Percentiles rank a stretch among this genome's conserved stretches.
Conservation (phyloP, 2,797 vertebrate genomes). For the Pantherophis alleghaniensis region DNA sequence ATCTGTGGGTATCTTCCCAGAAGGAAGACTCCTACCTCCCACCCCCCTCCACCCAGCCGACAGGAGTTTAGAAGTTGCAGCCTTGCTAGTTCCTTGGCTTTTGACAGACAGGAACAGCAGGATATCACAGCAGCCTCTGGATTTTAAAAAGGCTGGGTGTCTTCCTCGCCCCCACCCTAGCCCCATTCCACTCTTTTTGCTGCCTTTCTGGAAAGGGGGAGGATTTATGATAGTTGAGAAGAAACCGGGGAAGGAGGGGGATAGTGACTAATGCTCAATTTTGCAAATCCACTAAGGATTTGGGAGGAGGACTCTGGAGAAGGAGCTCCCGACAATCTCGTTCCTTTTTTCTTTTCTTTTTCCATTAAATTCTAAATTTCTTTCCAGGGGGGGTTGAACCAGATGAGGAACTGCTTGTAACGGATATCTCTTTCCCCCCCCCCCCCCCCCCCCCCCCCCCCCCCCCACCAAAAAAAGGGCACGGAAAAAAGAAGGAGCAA, state of each 20-base stretch:
- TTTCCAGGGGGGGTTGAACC: not conserved
- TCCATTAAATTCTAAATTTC: not conserved
- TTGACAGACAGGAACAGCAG: conserved; percentile 75
- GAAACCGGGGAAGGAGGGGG: conserved; percentile 7
- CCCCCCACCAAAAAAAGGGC: conserved; percentile 12
- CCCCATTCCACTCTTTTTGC: not conserved
- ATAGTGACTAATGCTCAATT: not conserved
- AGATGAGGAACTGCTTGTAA: conserved; percentile 46
- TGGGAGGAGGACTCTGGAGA: not conserved
- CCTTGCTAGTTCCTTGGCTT: conserved; percentile 26
- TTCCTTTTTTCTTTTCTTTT: conserved; percentile 17
- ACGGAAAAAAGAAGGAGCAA: conserved; percentile 45
- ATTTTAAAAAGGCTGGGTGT: conserved; percentile 48
- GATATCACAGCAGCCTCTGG: conserved; percentile 38
- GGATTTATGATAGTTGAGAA: conserved; percentile 60
- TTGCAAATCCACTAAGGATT: not conserved
- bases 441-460: no score
- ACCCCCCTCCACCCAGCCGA: not conserved
- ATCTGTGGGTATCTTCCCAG: not conserved
- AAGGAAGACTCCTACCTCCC: not conserved
- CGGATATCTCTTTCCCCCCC: not conserved
- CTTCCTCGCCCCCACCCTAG: fast-evolving
- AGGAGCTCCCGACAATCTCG: conserved; percentile 31
- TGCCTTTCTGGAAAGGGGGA: conserved; percentile 55
- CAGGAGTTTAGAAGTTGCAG: conserved; percentile 38